These are phyloP conservation scores for Paratilapia polleni DNA, from an alignment of 2,113 vertebrate genomes.

Conservation along the genomic window DNA sequence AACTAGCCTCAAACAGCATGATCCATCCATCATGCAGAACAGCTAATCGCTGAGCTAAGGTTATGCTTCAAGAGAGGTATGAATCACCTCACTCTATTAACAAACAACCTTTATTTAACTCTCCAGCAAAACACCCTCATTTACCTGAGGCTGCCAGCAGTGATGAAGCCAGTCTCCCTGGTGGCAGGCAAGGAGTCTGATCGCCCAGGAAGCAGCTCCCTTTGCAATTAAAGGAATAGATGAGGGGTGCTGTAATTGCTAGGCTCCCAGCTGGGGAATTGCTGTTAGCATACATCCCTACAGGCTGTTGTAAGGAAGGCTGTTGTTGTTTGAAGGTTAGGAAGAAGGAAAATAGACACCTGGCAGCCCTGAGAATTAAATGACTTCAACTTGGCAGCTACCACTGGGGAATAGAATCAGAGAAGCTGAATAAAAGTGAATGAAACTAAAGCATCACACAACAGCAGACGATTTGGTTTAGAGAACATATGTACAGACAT, in stretches of 20 bases:
- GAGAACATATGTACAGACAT: constrained; percentile 20
- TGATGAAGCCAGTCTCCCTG: constrained; percentile 67
- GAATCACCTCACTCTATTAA: constrained; percentile 57
- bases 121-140: constrained; percentile 51
- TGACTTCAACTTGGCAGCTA: constrained; percentile 56
- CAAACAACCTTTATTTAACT: constrained; percentile 68
- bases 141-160: constrained; percentile 66
- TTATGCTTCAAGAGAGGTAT: constrained; percentile 39
- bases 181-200: constrained; percentile 64
- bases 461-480: constrained; percentile 37
- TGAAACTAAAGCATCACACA: constrained; percentile 41
- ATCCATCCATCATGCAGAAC: constrained; percentile 20
- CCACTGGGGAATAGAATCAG: constrained; percentile 30
- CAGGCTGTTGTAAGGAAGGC: constrained; percentile 64
- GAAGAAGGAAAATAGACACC: constrained; percentile 70
- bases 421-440: constrained; percentile 31
- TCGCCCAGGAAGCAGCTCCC: constrained; percentile 69
- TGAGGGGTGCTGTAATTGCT: constrained; percentile 77
- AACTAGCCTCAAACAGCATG: not conserved
- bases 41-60: constrained; percentile 9
- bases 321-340: constrained; percentile 70
- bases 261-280: constrained; percentile 72
- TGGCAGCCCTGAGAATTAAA: constrained; percentile 60
- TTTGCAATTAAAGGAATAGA: constrained; percentile 77
- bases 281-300: constrained; percentile 71